Evolutionary conservation across 1,140 invertebrate genomes (phyloP).

Genomic region (Apis cerana): DNA sequence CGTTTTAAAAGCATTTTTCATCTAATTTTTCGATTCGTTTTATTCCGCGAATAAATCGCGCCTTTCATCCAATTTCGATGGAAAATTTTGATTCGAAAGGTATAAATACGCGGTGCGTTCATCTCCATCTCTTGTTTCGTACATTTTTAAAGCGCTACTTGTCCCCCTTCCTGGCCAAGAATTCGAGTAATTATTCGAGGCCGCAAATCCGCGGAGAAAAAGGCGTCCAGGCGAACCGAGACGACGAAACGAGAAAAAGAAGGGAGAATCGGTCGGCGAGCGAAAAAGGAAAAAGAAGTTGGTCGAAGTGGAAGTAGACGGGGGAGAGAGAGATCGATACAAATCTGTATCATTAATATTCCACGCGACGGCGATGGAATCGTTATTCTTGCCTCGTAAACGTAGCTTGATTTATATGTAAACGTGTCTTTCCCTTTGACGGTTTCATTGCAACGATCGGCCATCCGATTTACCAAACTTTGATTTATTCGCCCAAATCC

Average conservation of each 20-base stretch:
- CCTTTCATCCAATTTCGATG: no score
- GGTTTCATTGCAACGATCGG: not conserved
- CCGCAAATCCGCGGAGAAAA: not conserved
- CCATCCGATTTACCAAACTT: not conserved
- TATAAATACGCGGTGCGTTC: no score
- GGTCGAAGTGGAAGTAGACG: not conserved
- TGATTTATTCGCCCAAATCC: slow-evolving; percentile 13
- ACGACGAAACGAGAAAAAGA: no score
- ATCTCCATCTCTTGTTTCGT: no score
- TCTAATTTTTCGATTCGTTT: no score
- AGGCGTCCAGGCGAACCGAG: not conserved
- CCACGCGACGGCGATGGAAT: not conserved
- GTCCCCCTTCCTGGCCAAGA: no score
- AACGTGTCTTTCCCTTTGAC: slow-evolving; percentile 17
- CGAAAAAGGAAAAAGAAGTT: not conserved
- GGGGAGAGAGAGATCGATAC: not conserved
- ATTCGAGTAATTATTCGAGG: not conserved
- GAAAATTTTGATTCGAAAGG: no score
- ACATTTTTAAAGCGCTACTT: not conserved
- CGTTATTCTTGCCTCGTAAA: slow-evolving; percentile 3
- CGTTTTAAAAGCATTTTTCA: no score
- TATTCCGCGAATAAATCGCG: no score
- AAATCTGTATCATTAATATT: slow-evolving; percentile 25
- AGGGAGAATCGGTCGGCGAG: no score
- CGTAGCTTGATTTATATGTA: slow-evolving; percentile 11